Evolutionary conservation across 1,140 invertebrate genomes (phyloP), one percentile per base, ranked within the genome.

Genomic region (Cotesia vestalis): DNA sequence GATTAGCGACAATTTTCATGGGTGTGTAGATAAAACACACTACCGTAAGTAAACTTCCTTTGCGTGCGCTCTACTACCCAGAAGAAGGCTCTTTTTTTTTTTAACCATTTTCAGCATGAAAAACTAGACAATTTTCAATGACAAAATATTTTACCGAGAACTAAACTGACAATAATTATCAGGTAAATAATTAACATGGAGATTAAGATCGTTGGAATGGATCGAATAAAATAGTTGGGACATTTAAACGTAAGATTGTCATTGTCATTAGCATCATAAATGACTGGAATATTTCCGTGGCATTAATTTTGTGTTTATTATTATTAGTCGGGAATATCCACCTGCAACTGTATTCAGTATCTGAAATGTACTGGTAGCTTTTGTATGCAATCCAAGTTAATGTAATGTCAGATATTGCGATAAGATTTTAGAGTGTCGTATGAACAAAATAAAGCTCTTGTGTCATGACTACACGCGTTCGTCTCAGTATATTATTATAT

Each of bases 191-290:
- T 73, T 71, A 71, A 75, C 73, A 27, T 27, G 60, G 71, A 73
- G 74, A 75, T 75, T 67, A 55, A n/a, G 59, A 75, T 75, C 74
- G 68, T 73, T 27, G 67, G 40, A 46, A 62, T 60, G 60, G 51
- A 59, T 70, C 57, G 20, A 36, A 60, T 17, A 36, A 27, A 69
- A 60, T 69, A 59, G 35, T 61, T 64, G 67, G 38, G 36, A 34
- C 38, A 59, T 51, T 17, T n/a, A 53, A 14, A 34, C 20, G 14
- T 27, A 40, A 20, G n/a, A 9, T 46, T 36, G 17, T 35, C 3
- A 60, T 40, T 51, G 60, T 34, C 6, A 11, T 60, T 40, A 60
- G 51, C 38, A 53, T 71, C 69, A 64, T 71, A 64, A 55, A 70
- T 40, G 20, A n/a, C 8, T 27, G 38, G 34, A 17, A 35, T 60